Base-by-base conservation (phyloP, 2,888 invertebrate species). In the Melanophora roralis region DNA sequence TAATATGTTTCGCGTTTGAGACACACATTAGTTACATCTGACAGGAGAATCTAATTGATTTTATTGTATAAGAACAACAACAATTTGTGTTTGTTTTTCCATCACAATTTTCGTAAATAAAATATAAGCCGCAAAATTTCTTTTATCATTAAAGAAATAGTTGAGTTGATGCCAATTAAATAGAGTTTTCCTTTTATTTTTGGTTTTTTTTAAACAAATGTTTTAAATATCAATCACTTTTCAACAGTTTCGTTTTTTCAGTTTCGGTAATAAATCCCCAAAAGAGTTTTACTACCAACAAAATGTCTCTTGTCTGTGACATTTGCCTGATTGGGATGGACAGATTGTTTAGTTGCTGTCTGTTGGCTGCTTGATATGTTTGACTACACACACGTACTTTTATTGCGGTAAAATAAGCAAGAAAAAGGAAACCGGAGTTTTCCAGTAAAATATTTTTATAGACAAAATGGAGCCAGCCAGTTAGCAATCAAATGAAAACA, bases 111-210 rank as follows among this genome's bases (percentile, higher is more conserved):
- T 71, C 36, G 16, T 21, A 9, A 27, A 60, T 16, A 64, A 67
- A 21, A 45, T 45, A 68, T 57, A 57, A 21, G 34, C 51, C 51
- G 60, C 71, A n/a, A 7, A 27, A 47, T 27, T 27, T 27, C 6
- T 27, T 27, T 27, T 6, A 27, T 6, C 27, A 27, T 27, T 6
- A 27, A n/a, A n/a, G n/a, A 60, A 69, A 78, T 78, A 68, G 59
- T 72, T 76, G 62, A 64, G 60, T 57, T 64, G 67, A 64, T 64
- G 76, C 80, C 80, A 80, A 76, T 80, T 80, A 80, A 75, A 62
- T 34, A 53, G 27, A 5, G 11, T 60, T 71, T 51, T 51, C 21
- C 2, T 2, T 27, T 6, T 5, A 5, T 27, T 27, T 27, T 27
- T 27, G 27, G 4, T 27, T 27, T 27, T 5, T 5, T 3, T 27